Percentiles rank a stretch among this genome's conserved stretches.
phyloP scores from a whole-genome alignment of 2,113 vertebrate species.

The Tragelaphus scriptus region DNA sequence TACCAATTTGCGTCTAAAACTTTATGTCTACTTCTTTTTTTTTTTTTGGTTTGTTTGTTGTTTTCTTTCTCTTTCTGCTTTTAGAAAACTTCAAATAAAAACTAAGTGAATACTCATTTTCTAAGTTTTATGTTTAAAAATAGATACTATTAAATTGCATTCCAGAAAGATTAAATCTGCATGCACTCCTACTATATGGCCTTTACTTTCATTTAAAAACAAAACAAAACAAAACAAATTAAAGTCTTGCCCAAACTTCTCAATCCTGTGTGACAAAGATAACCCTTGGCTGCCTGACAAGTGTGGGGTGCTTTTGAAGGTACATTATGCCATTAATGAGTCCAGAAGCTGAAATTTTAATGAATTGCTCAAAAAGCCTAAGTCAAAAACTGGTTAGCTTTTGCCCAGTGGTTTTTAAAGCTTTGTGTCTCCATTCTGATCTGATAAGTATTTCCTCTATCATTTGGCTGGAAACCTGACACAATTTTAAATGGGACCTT shows the following conservation, averaged over 20 bases:
- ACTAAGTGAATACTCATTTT: neutral
- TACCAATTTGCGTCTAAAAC: neutral
- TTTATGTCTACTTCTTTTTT: neutral
- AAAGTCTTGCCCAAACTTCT: neutral
- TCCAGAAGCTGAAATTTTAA: neutral
- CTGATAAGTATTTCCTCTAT: slow-evolving; percentile 16
- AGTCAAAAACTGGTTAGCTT: neutral
- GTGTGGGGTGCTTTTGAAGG: neutral
- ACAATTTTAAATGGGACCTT: neutral
- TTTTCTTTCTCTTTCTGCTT: neutral
- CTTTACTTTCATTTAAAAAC: neutral
- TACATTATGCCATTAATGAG: slow-evolving; percentile 6
- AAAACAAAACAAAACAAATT: neutral
- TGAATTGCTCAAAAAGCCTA: neutral
- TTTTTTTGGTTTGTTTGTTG: neutral
- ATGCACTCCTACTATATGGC: neutral
- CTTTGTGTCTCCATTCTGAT: neutral
- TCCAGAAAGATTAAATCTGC: neutral
- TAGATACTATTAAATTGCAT: neutral
- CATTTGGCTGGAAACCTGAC: neutral
- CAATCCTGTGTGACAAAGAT: neutral
- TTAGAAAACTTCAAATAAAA: neutral
- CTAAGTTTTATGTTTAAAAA: neutral
- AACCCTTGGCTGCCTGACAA: neutral
- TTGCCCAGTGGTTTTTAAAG: neutral